Conservation (phyloP, 2,113 vertebrate genomes). For the Nycticorax nycticorax region DNA sequence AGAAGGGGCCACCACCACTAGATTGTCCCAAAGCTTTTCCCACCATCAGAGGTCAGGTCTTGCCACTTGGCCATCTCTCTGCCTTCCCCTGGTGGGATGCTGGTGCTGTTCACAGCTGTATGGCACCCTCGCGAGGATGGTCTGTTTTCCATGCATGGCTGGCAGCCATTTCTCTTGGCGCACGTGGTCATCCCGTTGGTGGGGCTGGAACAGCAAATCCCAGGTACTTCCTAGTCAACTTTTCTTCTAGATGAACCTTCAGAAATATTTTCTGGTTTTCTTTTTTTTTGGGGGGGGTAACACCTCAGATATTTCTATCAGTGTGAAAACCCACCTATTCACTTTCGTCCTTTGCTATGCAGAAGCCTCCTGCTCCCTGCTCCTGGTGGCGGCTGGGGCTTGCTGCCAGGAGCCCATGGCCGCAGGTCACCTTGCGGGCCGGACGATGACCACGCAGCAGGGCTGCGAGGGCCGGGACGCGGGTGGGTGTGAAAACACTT, state of each 20-base stretch:
- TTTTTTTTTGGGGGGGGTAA: too few species aligned
- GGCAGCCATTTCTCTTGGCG: background rate
- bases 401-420: background rate
- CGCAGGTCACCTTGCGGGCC: rapidly evolving
- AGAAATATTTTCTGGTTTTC: background rate
- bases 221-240: background rate
- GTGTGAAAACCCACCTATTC: rapidly evolving
- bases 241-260: background rate
- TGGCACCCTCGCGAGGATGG: rapidly evolving
- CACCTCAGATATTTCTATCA: background rate
- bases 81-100: background rate
- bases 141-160: rapidly evolving
- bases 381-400: background rate
- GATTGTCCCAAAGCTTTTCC: background rate
- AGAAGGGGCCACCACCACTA: background rate
- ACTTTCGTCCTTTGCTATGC: rapidly evolving
- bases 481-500: background rate
- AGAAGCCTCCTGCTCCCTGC: background rate
- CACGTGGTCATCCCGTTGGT: rapidly evolving
- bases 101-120: rapidly evolving
- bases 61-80: background rate
- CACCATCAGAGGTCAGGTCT: background rate
- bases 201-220: background rate
- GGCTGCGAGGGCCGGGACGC: background rate
- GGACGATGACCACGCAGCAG: rapidly evolving